These are phyloP conservation scores for Notodonta dromedarius DNA, from an alignment of 2,888 invertebrate species.

Conservation along the genomic window DNA sequence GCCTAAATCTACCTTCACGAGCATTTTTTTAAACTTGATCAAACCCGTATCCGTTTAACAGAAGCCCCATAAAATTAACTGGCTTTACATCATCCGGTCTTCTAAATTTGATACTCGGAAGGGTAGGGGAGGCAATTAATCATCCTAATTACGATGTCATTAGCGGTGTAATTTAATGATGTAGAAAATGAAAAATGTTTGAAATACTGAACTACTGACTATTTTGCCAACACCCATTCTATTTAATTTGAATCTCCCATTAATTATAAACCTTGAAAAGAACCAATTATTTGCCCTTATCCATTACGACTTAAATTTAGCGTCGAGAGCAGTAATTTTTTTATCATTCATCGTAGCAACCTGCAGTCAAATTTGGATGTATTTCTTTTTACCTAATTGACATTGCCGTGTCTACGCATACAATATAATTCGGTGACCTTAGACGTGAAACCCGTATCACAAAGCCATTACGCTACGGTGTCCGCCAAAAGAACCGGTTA, in stretches of 20 bases:
- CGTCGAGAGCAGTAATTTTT: no score
- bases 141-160: not conserved
- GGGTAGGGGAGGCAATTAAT: not conserved
- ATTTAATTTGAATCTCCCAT: no score
- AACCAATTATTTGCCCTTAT: no score
- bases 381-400: not conserved
- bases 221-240: no score
- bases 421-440: not conserved
- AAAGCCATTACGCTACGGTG: conserved; percentile 38
- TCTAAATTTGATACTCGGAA: conserved; percentile 2
- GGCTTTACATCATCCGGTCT: not conserved
- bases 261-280: no score
- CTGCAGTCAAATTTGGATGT: not conserved
- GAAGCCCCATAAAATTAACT: not conserved
- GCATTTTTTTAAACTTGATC: not conserved
- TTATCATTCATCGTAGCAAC: no score
- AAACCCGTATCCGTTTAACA: not conserved
- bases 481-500: conserved; percentile 54
- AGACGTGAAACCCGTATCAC: conserved; percentile 40
- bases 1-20: no score
- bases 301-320: no score
- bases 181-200: not conserved
- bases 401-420: not conserved
- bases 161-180: not conserved
- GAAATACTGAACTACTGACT: not conserved